Evolutionary conservation across 1,140 invertebrate genomes (phyloP).

Genomic region (Drosophila arizonae): DNA sequence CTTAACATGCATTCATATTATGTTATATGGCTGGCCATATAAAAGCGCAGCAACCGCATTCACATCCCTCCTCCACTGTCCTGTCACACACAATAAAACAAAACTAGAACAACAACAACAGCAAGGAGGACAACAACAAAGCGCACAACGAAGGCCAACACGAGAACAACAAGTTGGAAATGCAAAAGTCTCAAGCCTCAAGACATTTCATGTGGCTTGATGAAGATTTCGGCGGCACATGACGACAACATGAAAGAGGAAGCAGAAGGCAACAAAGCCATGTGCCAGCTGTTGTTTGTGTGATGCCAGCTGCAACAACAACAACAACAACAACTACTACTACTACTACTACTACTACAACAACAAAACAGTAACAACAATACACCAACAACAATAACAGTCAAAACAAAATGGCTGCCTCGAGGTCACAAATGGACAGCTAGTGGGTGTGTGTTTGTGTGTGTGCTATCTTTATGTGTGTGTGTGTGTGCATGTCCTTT

Average conservation of each 20-base stretch:
- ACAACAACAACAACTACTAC: slow-evolving; percentile 40
- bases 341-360: neutral
- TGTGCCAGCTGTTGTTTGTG: slow-evolving; percentile 20
- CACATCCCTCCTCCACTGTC: no score
- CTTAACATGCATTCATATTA: slow-evolving; percentile 55
- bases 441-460: slow-evolving; percentile 33
- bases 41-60: slow-evolving; percentile 49
- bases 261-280: neutral
- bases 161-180: slow-evolving; percentile 31
- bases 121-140: slow-evolving; percentile 5
- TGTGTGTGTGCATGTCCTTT: neutral
- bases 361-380: neutral
- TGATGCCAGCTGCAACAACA: slow-evolving; percentile 49
- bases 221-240: slow-evolving; percentile 74
- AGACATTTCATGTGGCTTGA: slow-evolving; percentile 74
- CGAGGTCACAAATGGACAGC: slow-evolving; percentile 60
- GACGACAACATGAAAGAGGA: neutral
- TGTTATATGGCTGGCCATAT: slow-evolving; percentile 47
- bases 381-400: slow-evolving; percentile 10
- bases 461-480: slow-evolving; percentile 16
- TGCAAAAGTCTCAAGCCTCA: slow-evolving; percentile 42
- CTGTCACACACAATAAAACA: slow-evolving; percentile 19
- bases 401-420: slow-evolving; percentile 68
- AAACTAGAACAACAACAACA: slow-evolving; percentile 15
- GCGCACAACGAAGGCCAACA: slow-evolving; percentile 44